Evolutionary conservation across 2,797 vertebrate genomes (phyloP), one percentile per base, ranked within the genome.

Genomic region (Erithacus rubecula): DNA sequence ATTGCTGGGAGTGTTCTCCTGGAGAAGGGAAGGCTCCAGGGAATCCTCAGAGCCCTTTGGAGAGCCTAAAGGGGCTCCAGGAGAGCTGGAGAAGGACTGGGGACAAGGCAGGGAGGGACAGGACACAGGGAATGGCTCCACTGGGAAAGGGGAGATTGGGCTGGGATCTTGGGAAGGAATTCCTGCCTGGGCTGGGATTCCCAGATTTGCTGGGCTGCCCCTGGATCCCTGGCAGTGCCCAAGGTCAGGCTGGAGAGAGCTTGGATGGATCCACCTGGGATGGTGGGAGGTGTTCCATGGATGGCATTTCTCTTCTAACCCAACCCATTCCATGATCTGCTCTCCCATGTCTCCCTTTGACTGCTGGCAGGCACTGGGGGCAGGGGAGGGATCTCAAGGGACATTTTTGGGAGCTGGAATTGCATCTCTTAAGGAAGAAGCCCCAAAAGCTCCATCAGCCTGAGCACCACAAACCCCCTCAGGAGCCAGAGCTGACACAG

Each of bases 271-370:
- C 68, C 1, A 1, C 7, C 29, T 53, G 62, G 34, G 41, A 1
- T 0, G 2, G 30, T 6, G 22, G 6, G 16, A 81, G 30, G 21
- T 14, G 12, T 29, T 29, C 46, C 53, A 2, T 6, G 39, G 46
- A 52, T 59, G 62, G 9, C 27, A 21, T 76, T n/a, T 16, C 46
- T 32, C 10, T 27, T 21, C 46, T 12, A 23, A n/a, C 29, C n/a
- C 53, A 37, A 5, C 5, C 37, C 53, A 39, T 24, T 3, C 63
- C 46, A 13, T 3, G n/a, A 24, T 37, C 19, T 0, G 2, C 37
- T 52, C 53, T 46, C 39, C 46, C 23, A 7, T 29, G 6, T 53
- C 63, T 68, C 71, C 44, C 71, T 52, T 37, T 6, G n/a, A 23
- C 71, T 75, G 70, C 46, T 13, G 44, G 32, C 36, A 43, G 81